These are phyloP conservation scores for Capromys pilorides DNA, from an alignment of 2,797 vertebrate species.

Conservation along the genomic window DNA sequence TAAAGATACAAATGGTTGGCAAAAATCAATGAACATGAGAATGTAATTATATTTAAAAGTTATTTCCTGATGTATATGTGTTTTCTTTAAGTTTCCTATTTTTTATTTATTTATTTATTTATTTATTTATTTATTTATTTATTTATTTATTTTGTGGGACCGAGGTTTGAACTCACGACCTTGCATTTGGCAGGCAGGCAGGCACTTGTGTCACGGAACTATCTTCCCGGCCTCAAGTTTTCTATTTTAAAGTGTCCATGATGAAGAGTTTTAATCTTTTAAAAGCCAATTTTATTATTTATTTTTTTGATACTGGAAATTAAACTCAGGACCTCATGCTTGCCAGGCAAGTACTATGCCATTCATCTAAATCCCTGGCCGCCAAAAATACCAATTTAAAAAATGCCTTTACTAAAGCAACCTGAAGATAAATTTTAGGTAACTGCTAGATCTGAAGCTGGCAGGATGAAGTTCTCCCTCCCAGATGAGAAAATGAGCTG, in stretches of 20 bases:
- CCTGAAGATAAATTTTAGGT: slow-evolving; percentile 13
- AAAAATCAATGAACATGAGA: background rate
- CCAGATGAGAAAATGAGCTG: background rate
- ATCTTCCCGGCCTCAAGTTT: too few species aligned
- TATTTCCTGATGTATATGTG: background rate
- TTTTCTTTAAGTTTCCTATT: background rate
- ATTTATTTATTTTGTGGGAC: too few species aligned
- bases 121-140: too few species aligned
- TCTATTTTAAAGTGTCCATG: background rate
- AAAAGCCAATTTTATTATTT: background rate
- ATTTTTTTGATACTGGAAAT: too few species aligned
- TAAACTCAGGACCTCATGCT: too few species aligned
- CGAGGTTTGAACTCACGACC: too few species aligned
- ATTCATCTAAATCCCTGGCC: too few species aligned
- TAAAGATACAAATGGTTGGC: background rate
- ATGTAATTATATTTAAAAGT: background rate
- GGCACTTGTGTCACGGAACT: too few species aligned
- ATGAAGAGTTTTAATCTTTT: slow-evolving; percentile 6
- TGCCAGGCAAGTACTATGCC: too few species aligned
- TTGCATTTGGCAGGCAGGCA: too few species aligned
- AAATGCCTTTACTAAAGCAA: slow-evolving; percentile 16
- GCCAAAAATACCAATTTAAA: slow-evolving; percentile 1
- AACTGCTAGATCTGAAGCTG: slow-evolving; percentile 35
- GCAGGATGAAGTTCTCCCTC: background rate
- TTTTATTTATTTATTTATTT: too few species aligned